Evolutionary conservation across 1,140 invertebrate species (phyloP), one percentile per base, ranked within the genome.

Genomic region (Psix sp.): DNA sequence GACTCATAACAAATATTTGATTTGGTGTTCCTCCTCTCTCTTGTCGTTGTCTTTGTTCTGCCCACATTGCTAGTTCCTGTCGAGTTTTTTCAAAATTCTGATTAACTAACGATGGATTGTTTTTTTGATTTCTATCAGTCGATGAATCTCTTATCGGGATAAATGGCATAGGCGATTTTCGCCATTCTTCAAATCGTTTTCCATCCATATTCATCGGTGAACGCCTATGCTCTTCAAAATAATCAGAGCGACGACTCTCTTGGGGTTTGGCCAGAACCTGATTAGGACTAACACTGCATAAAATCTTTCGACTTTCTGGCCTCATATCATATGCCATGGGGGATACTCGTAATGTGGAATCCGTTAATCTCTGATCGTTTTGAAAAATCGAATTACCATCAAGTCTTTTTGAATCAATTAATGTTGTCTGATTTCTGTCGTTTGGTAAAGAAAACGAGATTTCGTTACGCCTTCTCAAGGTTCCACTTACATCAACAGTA

Each of bases 51-150:
- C 83, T 60, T 40, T 87, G 84, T 40, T 87, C 86, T 0, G 84
- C 85, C 86, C 86, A 87, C 45, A 86, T 83, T 0, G 81, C 84
- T 7, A 87, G 33, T 20, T 87, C 85, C 14, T 86, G 85, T 26
- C 85, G 76, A 2, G 86, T 86, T 21, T 87, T 87, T 18, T 87
- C 86, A 13, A 87, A 87, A n/a, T 82, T 82, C 42, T 86, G 86
- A 76, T 81, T 83, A 0, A 79, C 66, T 5, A 85, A 80, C 1
- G 82, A 80, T 2, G 83, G 82, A 9, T 80, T 86, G 3, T 77
- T 86, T 18, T 87, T 87, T 15, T 86, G 84, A 18, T 72, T 78
- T 1, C 86, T 80, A 35, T 87, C 86, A 3, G 48, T 42, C 2
- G 83, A 81, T 0, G 77, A 75, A 36, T 87, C 86, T 0, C 83